Percentiles rank a stretch among this genome's conserved stretches.
Evolutionary conservation across 2,113 vertebrate genomes (phyloP).

Genomic region (Lophura nycthemera): DNA sequence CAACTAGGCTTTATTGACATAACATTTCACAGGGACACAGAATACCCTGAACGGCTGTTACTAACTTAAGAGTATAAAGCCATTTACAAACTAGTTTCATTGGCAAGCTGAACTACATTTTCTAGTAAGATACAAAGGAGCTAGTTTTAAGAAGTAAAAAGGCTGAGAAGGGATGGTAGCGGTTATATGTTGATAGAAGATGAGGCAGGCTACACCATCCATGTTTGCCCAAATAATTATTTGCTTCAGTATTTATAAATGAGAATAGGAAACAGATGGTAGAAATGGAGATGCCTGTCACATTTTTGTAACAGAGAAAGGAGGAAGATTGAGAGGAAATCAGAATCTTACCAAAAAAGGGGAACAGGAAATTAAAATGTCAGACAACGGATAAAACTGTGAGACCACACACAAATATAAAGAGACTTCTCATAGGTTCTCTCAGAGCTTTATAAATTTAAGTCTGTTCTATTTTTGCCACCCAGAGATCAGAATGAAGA

Average conservation of each 20-base stretch:
- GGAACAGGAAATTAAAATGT: constrained; percentile 79
- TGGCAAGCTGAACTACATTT: not conserved
- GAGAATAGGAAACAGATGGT: constrained; percentile 76
- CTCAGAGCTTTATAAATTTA: not conserved
- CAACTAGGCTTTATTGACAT: not conserved
- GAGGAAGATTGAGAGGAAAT: constrained; percentile 63
- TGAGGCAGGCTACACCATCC: constrained; percentile 35
- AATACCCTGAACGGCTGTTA: not conserved
- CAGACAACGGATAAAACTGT: constrained; percentile 59
- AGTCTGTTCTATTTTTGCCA: not conserved
- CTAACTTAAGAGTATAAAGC: not conserved
- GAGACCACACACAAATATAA: constrained; percentile 61
- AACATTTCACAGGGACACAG: not conserved
- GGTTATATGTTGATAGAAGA: constrained; percentile 54
- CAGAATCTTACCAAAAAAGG: constrained; percentile 63
- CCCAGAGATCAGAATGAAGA: not conserved
- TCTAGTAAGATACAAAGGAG: not conserved
- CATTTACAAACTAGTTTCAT: not conserved
- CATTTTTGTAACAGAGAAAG: constrained; percentile 34
- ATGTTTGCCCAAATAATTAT: constrained; percentile 63
- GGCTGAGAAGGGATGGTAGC: constrained; percentile 44
- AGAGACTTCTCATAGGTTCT: not conserved
- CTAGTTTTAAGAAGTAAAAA: not conserved
- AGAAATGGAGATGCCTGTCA: constrained; percentile 60
- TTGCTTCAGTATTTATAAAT: constrained; percentile 68